A percentile compares a stretch with the other conserved stretches of the same genome.
Conservation (phyloP, 2,888 invertebrate genomes). For the Polyploca ridens region DNA sequence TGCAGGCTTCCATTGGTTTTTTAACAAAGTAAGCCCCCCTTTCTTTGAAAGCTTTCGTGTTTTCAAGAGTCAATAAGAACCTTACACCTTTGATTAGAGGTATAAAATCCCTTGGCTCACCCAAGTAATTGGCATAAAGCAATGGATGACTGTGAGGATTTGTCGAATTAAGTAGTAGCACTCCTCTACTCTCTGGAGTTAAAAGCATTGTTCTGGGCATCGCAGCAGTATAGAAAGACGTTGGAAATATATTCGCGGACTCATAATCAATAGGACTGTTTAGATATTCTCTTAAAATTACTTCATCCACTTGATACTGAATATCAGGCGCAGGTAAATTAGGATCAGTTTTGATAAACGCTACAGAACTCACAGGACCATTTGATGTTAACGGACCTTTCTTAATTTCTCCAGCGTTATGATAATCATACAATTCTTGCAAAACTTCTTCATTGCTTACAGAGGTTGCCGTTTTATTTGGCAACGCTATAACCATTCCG, state of each 20-base stretch:
- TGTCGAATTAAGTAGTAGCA: constrained; percentile 83
- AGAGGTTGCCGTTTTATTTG: constrained; percentile 76
- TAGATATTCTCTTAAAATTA: constrained; percentile 78
- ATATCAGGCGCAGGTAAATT: constrained; percentile 84
- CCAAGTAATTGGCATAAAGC: constrained; percentile 87
- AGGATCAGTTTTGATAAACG: constrained; percentile 82
- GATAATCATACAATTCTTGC: constrained; percentile 66
- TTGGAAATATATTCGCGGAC: constrained; percentile 68
- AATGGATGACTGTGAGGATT: constrained; percentile 89
- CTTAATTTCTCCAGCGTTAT: constrained; percentile 47
- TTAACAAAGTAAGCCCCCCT: constrained; percentile 82
- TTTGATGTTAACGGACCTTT: constrained; percentile 80
- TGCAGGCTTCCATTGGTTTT: constrained; percentile 83
- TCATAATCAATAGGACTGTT: constrained; percentile 67
- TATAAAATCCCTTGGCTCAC: constrained; percentile 83
- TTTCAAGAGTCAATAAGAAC: constrained; percentile 81
- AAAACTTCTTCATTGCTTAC: constrained; percentile 64
- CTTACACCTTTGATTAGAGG: constrained; percentile 85
- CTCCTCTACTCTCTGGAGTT: constrained; percentile 86
- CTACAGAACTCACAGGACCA: constrained; percentile 81
- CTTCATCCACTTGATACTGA: constrained; percentile 81
- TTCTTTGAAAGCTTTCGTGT: constrained; percentile 82
- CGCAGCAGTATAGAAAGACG: constrained; percentile 85
- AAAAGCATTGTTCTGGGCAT: constrained; percentile 83
- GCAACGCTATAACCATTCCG: constrained; percentile 78